phyloP scores from a whole-genome alignment of 2,888 invertebrate species.

The Pterostichus niger region DNA sequence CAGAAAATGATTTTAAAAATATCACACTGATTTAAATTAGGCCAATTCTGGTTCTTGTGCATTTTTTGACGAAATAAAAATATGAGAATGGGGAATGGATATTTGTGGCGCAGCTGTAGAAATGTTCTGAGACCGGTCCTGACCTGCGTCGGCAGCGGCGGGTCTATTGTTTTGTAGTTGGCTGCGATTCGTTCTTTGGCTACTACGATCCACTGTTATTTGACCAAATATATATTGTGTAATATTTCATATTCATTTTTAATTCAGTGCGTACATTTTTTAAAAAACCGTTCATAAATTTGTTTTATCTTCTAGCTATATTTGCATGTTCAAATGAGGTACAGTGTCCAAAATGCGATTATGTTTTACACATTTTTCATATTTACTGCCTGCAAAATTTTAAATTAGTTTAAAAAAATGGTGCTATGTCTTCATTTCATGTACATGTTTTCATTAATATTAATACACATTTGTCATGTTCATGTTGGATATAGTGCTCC shows the following conservation, averaged over 20 bases:
- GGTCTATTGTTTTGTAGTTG: constrained; percentile 50
- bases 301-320: constrained; percentile 48
- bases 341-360: constrained; percentile 50
- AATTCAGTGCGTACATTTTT: constrained; percentile 34
- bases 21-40: too few species aligned
- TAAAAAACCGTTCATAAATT: constrained; percentile 45
- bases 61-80: too few species aligned
- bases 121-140: neutral
- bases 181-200: constrained; percentile 33
- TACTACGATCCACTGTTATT: constrained; percentile 18
- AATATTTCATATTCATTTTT: constrained; percentile 55
- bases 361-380: constrained; percentile 41
- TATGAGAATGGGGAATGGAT: too few species aligned
- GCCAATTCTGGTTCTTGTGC: too few species aligned
- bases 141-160: neutral
- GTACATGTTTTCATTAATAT: constrained; percentile 26
- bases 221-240: constrained; percentile 39
- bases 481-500: neutral
- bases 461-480: constrained; percentile 23
- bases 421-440: constrained; percentile 9
- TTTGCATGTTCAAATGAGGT: constrained; percentile 51
- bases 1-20: too few species aligned
- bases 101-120: neutral
- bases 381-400: constrained; percentile 34
- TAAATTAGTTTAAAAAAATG: constrained; percentile 26